Base-by-base conservation (phyloP, 2,797 vertebrate species). In the Lacerta agilis region DNA sequence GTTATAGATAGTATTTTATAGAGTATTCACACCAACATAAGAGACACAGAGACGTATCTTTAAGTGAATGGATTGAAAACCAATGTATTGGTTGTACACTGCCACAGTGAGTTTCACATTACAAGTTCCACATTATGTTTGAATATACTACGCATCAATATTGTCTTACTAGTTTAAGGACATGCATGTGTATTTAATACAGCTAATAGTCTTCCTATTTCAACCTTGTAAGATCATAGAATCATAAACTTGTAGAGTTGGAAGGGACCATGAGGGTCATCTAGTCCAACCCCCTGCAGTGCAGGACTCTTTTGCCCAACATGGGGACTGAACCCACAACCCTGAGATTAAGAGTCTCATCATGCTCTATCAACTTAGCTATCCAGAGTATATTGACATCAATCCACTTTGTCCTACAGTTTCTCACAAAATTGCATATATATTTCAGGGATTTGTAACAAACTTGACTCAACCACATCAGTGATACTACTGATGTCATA, bases 401-500 rank as follows among this genome's bases (percentile, higher is more conserved):
- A 78, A 82, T 38, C 64, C 33, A 45, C 15, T 87, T 75, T 88
- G 66, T 20, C 33, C 33, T 87, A 58, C 58, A 43, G 23, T 45
- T 69, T 69, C 27, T 33, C 73, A 23, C 45, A 75, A 29, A 67
- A 3, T 79, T 1, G 2, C 9, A 58, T 80, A 55, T 55, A 55
- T 55, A 55, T 55, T 55, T 55, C 49, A 55, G 49, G 1, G 64
- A 67, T 64, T 6, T 23, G 20, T n/a, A 45, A 77, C 2, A 78
- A 66, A 45, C 33, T 4, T 41, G 88, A 85, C 27, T 83, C n/a
- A 45, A 88, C 77, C 92, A 90, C 66, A 55, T 79, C 82, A 86
- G 55, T 29, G 77, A 83, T 82, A 89, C 36, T 72, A 80, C 72
- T 20, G 76, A 82, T n/a, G 79, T 23, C 45, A 5, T 41, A 73